A percentile compares a stretch with the other conserved stretches of the same genome.
phyloP scores from a whole-genome alignment of 35 echinoderm and acorn worm species.

The Ophiothrix spiculata region DNA sequence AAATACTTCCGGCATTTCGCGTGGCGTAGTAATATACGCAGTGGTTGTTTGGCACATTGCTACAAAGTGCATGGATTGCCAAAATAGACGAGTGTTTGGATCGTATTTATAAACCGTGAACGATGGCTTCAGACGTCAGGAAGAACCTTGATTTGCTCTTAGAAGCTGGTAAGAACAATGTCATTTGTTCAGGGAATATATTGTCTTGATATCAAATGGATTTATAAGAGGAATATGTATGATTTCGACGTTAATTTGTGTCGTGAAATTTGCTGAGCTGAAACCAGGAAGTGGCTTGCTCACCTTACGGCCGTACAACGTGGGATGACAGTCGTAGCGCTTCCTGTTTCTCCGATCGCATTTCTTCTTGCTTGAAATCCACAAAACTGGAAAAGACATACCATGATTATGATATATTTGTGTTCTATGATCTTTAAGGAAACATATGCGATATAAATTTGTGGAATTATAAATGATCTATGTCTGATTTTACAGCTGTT shows the following conservation, averaged over 20 bases:
- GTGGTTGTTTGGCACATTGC: constrained; percentile 17
- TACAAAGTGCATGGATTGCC: not conserved
- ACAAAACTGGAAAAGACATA: not conserved
- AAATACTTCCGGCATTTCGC: constrained; percentile 81
- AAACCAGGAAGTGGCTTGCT: constrained; percentile 80
- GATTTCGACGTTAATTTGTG: not conserved
- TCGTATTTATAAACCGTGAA: not conserved
- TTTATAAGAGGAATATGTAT: not conserved
- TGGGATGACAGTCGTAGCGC: not conserved
- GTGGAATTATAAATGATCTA: not conserved
- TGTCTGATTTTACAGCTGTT: not conserved
- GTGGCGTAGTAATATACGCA: constrained; percentile 45
- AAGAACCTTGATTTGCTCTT: constrained; percentile 81
- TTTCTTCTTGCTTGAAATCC: not conserved
- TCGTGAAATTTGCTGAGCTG: constrained; percentile 18
- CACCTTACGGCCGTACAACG: not conserved
- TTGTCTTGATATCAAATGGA: not conserved
- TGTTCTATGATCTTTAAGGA: not conserved
- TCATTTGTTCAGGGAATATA: not conserved
- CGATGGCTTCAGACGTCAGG: constrained; percentile 49
- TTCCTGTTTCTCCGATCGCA: not conserved
- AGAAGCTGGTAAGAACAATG: constrained; percentile 64
- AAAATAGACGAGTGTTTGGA: constrained; percentile 5
- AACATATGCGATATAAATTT: not conserved
- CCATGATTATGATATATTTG: not conserved